Conservation (phyloP, 2,113 vertebrate genomes). For the Piprites chloris region DNA sequence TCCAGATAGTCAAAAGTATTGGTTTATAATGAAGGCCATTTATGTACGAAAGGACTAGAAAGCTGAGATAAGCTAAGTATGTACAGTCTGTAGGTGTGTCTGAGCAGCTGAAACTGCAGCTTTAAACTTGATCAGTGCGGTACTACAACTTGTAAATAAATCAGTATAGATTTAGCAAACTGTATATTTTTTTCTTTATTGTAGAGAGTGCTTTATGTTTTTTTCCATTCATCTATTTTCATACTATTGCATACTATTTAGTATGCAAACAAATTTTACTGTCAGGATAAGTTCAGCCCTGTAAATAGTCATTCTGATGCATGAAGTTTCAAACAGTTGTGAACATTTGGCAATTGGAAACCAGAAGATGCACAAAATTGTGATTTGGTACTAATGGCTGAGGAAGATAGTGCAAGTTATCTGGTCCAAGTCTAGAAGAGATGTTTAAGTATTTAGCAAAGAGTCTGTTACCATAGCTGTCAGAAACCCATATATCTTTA, state of each 20-base stretch:
- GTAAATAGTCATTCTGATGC: neutral
- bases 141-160: neutral
- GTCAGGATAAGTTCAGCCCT: neutral
- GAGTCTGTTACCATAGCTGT: neutral
- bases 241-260: too few relatives aligned
- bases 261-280: neutral
- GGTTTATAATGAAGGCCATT: neutral
- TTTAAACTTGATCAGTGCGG: neutral
- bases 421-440: neutral
- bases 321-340: neutral
- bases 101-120: neutral
- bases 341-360: neutral
- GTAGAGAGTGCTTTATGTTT: fast-evolving
- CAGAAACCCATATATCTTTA: neutral
- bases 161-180: neutral
- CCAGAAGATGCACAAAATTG: fast-evolving
- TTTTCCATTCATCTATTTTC: neutral
- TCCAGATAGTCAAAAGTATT: neutral
- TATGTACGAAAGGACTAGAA: neutral
- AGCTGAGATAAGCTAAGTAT: neutral
- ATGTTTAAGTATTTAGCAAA: neutral
- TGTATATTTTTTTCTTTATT: neutral
- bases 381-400: neutral
- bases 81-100: neutral
- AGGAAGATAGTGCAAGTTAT: neutral